Percentiles rank a stretch among this genome's conserved stretches.
phyloP scores from a whole-genome alignment of 2,888 invertebrate species.

The Drosophila nr. fundita region DNA sequence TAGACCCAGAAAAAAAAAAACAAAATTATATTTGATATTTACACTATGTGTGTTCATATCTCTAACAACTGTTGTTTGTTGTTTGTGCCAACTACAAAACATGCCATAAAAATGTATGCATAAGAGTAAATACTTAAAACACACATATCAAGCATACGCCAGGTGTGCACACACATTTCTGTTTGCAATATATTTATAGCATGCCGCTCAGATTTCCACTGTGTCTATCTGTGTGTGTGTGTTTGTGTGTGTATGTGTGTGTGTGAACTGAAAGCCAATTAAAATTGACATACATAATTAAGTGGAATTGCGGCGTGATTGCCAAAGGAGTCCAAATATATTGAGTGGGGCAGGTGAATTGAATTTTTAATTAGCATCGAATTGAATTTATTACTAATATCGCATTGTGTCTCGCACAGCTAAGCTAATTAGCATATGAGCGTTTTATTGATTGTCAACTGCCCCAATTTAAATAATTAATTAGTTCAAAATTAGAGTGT shows the following conservation, averaged over 20 bases:
- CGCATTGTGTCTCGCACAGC: constrained; percentile 10
- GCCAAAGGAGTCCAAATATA: constrained; percentile 54
- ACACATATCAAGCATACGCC: constrained; percentile 56
- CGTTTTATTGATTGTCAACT: constrained; percentile 11
- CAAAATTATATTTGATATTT: constrained; percentile 35
- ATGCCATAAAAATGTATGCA: constrained; percentile 21
- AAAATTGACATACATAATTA: constrained; percentile 77
- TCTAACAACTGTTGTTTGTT: constrained; percentile 28
- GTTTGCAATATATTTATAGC: constrained; percentile 64
- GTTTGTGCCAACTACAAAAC: constrained; percentile 21
- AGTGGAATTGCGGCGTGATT: constrained; percentile 44
- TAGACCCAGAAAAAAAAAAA: constrained; percentile 21
- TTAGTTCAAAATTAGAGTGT: not conserved
- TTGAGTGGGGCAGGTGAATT: constrained; percentile 53
- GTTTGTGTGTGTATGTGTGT: constrained; percentile 21
- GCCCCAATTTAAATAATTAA: constrained; percentile 16
- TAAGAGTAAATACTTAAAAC: not conserved
- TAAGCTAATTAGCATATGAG: constrained; percentile 11
- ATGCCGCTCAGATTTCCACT: constrained; percentile 43
- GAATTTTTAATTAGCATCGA: constrained; percentile 65
- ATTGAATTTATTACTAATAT: constrained; percentile 42
- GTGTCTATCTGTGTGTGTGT: constrained; percentile 7
- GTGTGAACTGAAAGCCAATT: constrained; percentile 73
- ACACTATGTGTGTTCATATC: constrained; percentile 9
- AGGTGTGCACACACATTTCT: constrained; percentile 55